Base-by-base conservation (phyloP, 2,797 vertebrate species). In the Rhadinocentrus ornatus region DNA sequence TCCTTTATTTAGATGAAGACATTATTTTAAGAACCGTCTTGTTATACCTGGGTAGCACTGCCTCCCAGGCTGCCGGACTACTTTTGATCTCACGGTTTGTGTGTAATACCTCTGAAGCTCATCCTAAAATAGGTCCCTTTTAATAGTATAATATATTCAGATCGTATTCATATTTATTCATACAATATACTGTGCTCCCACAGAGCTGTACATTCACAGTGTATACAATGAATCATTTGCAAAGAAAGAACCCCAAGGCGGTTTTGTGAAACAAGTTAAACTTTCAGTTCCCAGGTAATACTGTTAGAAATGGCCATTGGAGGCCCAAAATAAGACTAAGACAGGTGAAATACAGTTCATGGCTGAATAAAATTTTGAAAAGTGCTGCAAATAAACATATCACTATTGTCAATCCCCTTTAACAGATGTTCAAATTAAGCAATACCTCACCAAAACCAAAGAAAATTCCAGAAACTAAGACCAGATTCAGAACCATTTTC, bases 61-160 rank as follows among this genome's bases (percentile, higher is more conserved):
- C 67, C 72, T 82, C 66, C 66, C 54, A 66, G 63, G 54, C 48
- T 62, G 57, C 66, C 62, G 77, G 31, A 71, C 26, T 69, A 65
- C 80, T 66, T 88, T 88, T 87, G 84, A 91, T 88, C 71, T 84
- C 5, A 76, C 58, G n/a, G 76, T 61, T 83, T 71, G 62, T 62
- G 56, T 76, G 50, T 80, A 83, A 75, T 76, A 86, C 68, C 55
- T 84, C 60, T 76, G 67, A 82, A 70, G 74, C 48, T 62, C 26
- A 34, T 76, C 52, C 64, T 52, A 80, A 85, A 90, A 82, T 80
- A 83, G 69, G 27, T 29, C 31, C 53, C 52, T 56, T 85, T 85
- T 52, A 15, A 70, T 69, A 69, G 63, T 34, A 54, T 72, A 82
- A 84, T 78, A 70, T 84, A 88, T 86, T 88, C 69, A 77, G 56